Evolutionary conservation across 2,797 vertebrate genomes (phyloP), one percentile per base, ranked within the genome.

Genomic region (Gobio occitaniae): DNA sequence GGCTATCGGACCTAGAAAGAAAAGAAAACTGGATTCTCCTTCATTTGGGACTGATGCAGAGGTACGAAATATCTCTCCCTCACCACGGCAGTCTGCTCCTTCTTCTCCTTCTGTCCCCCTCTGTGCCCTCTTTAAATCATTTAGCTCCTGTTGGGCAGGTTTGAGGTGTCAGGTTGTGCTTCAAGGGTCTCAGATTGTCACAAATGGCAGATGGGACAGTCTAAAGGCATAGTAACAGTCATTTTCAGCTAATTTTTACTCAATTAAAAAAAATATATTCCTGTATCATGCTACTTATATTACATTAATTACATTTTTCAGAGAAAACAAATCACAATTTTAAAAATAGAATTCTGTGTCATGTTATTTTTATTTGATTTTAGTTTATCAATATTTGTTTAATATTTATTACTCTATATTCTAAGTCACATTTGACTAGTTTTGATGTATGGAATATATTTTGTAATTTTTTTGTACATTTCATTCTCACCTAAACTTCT

Each of bases 1-100:
- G 54, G 98, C 98, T 36, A 99, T 99, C 0, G 97, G 98, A 83
- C 97, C 98, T 88, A 95, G 98, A 86, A 99, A 98, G 92, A 99
- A 97, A 91, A 96, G 96, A 94, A 99, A 96, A 94, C 90, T 96
- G 77, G 98, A 98, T 70, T 97, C 96, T 10, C 92, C 95, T 0
- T 97, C 96, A 12, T 95, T 96, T 19, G 96, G 96, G 84, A 94
- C 96, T 78, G 96, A 96, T 89, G 90, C 96, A 85, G 98, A 99
- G 97, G 98, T 99, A 93, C 44, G 59, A 25, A 74, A 74, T 48
- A 4, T 69, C 15, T 59, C 48, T 50, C 32, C 54, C 13, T 74
- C 41, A 13, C n/a, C 4, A 10, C 32, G 50, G 41, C 32, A 16
- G 44, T 52, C n/a, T 19, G 44, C 10, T 50, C 44, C 81, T 63